Conservation (phyloP, 2,888 invertebrate species). For the Drosophila macrothrix region DNA sequence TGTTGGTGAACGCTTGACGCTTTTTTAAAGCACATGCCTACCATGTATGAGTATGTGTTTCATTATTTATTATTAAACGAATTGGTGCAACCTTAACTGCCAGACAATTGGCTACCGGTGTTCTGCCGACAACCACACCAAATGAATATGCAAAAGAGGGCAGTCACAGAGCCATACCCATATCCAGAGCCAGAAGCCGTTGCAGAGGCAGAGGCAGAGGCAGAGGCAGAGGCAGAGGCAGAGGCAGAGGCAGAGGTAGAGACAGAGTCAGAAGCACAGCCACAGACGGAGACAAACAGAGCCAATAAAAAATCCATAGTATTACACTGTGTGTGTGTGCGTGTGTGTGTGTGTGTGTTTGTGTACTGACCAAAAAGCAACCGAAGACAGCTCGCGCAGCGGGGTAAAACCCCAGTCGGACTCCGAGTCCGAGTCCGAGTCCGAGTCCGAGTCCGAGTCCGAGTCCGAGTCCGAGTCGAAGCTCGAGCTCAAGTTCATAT, state of each 20-base stretch:
- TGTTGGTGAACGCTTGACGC: slow-evolving; percentile 4
- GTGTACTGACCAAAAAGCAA: slow-evolving; percentile 42
- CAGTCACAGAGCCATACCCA: slow-evolving; percentile 18
- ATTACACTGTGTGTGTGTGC: background rate
- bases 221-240: slow-evolving; percentile 13
- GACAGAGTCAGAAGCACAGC: slow-evolving; percentile 27
- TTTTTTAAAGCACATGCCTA: background rate
- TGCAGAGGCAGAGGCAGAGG: slow-evolving; percentile 8
- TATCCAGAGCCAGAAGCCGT: slow-evolving; percentile 25
- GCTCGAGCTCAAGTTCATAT: slow-evolving; percentile 16
- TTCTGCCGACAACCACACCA: slow-evolving; percentile 61
- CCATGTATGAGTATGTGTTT: slow-evolving; percentile 32
- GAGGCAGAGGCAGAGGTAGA: slow-evolving; percentile 11
- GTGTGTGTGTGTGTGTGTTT: slow-evolving; percentile 13
- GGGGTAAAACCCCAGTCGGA: slow-evolving; percentile 25
- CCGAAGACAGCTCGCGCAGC: slow-evolving; percentile 43
- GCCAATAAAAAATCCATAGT: slow-evolving; percentile 1
- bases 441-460: slow-evolving; percentile 5
- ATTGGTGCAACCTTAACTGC: slow-evolving; percentile 83
- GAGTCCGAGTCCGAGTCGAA: slow-evolving; percentile 12
- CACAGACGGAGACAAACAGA: slow-evolving; percentile 39
- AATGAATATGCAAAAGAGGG: slow-evolving; percentile 77
- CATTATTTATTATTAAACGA: slow-evolving; percentile 81
- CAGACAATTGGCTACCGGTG: slow-evolving; percentile 82
- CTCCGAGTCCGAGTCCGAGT: slow-evolving; percentile 19